A percentile compares a stretch with the other conserved stretches of the same genome.
Evolutionary conservation across 2,113 vertebrate genomes (phyloP).

Genomic region (Actinemys pallida): DNA sequence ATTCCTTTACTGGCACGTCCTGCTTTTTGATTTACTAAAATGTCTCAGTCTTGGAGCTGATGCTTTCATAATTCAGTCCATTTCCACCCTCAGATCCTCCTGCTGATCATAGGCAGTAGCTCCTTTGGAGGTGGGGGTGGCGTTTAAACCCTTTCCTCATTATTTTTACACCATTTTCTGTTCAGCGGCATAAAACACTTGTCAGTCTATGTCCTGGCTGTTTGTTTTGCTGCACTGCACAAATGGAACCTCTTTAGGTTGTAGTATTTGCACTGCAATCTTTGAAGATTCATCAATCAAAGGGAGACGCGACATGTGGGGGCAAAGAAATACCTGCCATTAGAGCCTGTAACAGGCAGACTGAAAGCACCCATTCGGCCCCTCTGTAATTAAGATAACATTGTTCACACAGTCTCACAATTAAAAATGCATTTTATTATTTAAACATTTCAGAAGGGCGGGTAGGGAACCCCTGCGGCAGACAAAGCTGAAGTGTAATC

Average conservation of each 20-base stretch:
- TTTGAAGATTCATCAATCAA: slow-evolving; percentile 7
- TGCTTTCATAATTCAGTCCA: slow-evolving; percentile 33
- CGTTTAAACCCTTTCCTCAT: slow-evolving; percentile 14
- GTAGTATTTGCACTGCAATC: not conserved
- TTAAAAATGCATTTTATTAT: slow-evolving; percentile 62
- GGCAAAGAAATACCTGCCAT: slow-evolving; percentile 25
- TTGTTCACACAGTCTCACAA: slow-evolving; percentile 45
- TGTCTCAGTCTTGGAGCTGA: not conserved
- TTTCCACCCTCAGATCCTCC: not conserved
- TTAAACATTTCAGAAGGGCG: slow-evolving; percentile 31
- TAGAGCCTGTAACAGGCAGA: slow-evolving; percentile 3
- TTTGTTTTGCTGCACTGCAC: not conserved
- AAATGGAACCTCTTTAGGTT: slow-evolving; percentile 11
- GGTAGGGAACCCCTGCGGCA: slow-evolving; percentile 15
- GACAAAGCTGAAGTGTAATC: not conserved
- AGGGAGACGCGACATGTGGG: not conserved
- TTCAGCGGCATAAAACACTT: not conserved
- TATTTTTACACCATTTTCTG: slow-evolving; percentile 52
- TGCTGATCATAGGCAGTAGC: slow-evolving; percentile 20
- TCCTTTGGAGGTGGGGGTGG: slow-evolving; percentile 7
- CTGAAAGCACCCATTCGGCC: not conserved
- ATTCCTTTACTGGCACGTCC: not conserved
- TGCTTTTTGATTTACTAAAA: slow-evolving; percentile 4
- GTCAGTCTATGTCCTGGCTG: not conserved
- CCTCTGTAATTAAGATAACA: slow-evolving; percentile 31